Conservation (phyloP, 2,797 vertebrate genomes). For the Dendrocincla tyrannina region DNA sequence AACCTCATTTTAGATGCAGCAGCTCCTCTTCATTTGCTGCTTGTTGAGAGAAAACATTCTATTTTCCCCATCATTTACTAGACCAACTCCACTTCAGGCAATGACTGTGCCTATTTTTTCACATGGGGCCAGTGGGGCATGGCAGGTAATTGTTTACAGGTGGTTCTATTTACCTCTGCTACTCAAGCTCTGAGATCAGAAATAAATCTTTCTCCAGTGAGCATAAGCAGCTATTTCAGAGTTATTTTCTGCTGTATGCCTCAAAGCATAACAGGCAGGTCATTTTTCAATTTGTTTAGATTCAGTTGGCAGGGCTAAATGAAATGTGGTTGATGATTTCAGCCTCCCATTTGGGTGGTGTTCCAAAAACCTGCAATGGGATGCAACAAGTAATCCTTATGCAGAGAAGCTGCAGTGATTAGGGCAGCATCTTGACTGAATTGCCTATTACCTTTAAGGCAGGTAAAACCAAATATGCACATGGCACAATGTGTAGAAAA, state of each 20-base stretch:
- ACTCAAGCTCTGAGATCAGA: not conserved
- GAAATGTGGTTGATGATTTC: not conserved
- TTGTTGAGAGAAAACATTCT: not conserved
- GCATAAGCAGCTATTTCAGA: not conserved
- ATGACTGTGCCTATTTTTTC: not conserved
- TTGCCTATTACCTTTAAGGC: not conserved
- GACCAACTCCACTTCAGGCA: not conserved
- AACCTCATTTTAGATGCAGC: not conserved
- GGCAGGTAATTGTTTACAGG: conserved; percentile 20
- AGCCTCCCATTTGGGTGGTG: not conserved
- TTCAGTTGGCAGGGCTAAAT: not conserved
- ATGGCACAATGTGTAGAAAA: not conserved
- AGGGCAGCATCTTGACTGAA: not conserved
- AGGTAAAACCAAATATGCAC: not conserved
- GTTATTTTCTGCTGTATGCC: conserved; percentile 21
- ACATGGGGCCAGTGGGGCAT: not conserved
- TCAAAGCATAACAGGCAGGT: not conserved
- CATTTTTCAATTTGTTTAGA: conserved; percentile 46
- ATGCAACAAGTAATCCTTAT: not conserved
- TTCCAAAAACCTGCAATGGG: not conserved
- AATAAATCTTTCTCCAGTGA: conserved; percentile 25
- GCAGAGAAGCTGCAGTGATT: not conserved
- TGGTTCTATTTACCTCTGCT: conserved; percentile 38
- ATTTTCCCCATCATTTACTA: conserved; percentile 25
- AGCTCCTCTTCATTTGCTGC: conserved; percentile 10